phyloP scores from a whole-genome alignment of 1,140 invertebrate species.

The Drosophila pruinosa region DNA sequence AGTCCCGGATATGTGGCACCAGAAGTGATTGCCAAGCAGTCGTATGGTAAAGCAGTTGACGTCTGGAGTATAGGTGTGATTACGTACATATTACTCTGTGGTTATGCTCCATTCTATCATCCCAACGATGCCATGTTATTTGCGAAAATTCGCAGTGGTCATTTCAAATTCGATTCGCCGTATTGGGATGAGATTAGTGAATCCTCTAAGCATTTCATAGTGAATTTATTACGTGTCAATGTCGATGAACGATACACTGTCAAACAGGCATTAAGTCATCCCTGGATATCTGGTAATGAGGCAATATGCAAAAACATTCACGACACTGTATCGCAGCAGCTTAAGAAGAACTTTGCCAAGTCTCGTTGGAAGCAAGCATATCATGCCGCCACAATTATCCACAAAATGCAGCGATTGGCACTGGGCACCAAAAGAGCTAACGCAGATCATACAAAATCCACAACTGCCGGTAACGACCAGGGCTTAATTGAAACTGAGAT shows the following conservation, averaged over 20 bases:
- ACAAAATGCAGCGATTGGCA: not conserved
- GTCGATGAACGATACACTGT: not conserved
- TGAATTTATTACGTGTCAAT: not conserved
- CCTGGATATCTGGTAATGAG: not conserved
- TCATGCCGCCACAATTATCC: not conserved
- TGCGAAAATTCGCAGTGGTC: not conserved
- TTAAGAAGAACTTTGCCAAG: not conserved
- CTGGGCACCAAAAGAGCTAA: not conserved
- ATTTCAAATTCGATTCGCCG: not conserved
- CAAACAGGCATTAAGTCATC: not conserved
- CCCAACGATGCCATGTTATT: not conserved
- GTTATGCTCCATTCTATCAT: not conserved
- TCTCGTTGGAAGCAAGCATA: not conserved
- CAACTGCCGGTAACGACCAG: too few species aligned
- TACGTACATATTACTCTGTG: not conserved
- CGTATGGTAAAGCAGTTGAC: not conserved
- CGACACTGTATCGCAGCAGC: not conserved
- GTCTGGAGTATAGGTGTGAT: not conserved
- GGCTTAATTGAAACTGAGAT: too few species aligned
- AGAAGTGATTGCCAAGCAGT: not conserved
- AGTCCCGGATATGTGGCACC: not conserved
- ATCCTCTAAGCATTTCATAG: not conserved
- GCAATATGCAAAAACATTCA: not conserved
- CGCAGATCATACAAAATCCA: too few species aligned
- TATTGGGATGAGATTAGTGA: not conserved